Percentiles rank a stretch among this genome's conserved stretches.
Conservation (phyloP, 2,113 vertebrate genomes). For the Morone saxatilis region DNA sequence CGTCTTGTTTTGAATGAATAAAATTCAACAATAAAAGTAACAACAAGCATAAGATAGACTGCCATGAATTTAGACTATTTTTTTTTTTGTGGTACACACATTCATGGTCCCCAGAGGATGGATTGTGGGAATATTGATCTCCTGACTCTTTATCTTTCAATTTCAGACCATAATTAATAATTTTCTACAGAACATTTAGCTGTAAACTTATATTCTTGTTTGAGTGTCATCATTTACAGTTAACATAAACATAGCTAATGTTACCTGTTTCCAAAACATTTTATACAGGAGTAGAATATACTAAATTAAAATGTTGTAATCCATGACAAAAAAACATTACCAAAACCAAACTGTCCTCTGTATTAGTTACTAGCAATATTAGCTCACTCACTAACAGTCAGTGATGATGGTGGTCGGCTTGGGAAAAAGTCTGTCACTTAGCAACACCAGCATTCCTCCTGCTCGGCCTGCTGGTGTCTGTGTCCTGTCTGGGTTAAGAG, state of each 20-base stretch:
- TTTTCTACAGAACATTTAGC: too few relatives aligned
- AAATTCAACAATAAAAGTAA: not conserved
- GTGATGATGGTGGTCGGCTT: slow-evolving; percentile 6
- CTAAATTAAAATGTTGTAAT: too few relatives aligned
- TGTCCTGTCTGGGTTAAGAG: slow-evolving; percentile 33
- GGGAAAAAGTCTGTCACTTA: slow-evolving; percentile 54
- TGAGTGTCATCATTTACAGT: not conserved
- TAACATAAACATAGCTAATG: too few relatives aligned
- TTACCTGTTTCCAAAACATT: too few relatives aligned
- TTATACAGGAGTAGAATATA: too few relatives aligned
- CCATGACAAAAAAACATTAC: too few relatives aligned
- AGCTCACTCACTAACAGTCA: not conserved
- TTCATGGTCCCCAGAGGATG: not conserved
- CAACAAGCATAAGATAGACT: not conserved
- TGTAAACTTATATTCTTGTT: not conserved
- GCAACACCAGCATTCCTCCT: slow-evolving; percentile 47
- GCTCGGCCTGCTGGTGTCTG: slow-evolving; percentile 39
- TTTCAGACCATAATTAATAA: not conserved
- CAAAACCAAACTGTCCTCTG: not conserved
- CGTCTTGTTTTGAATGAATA: too few relatives aligned
- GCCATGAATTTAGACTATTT: too few relatives aligned
- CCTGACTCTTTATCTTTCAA: not conserved
- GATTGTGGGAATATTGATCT: not conserved
- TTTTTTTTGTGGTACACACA: too few relatives aligned
- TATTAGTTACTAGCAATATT: not conserved